phyloP scores from a whole-genome alignment of 92 coral and sea anemone genomes.

The Umimayanthus chanpuru region DNA sequence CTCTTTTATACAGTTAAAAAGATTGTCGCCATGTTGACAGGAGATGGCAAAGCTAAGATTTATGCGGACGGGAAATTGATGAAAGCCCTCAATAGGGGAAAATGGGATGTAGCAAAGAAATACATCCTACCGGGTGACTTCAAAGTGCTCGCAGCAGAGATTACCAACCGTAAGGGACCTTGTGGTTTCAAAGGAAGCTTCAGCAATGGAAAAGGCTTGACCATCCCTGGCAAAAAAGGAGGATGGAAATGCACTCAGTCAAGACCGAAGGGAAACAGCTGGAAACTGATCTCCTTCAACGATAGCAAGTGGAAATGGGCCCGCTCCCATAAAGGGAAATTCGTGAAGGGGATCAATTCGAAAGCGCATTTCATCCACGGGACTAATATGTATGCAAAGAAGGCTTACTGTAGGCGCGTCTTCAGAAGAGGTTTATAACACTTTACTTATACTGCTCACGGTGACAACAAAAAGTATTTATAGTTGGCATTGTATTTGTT shows the following conservation, averaged over 20 bases:
- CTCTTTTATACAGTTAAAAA: background rate
- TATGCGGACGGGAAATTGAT: constrained; percentile 17
- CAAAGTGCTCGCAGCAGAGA: background rate
- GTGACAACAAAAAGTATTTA: too few relatives aligned
- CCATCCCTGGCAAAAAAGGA: too few relatives aligned
- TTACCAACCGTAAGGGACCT: background rate
- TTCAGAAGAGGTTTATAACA: constrained; percentile 15
- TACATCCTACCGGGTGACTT: background rate
- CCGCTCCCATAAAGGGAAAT: background rate
- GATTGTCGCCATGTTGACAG: constrained; percentile 2
- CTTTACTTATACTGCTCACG: too few relatives aligned
- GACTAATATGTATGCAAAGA: background rate
- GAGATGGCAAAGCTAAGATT: background rate
- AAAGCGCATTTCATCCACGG: background rate
- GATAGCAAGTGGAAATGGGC: background rate
- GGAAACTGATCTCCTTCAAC: background rate
- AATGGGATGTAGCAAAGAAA: background rate
- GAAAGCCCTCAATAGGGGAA: background rate
- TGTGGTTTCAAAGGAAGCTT: background rate
- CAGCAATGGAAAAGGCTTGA: too few relatives aligned
- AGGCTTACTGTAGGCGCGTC: background rate
- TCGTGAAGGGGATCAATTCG: background rate
- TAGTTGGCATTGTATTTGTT: too few relatives aligned
- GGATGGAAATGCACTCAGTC: constrained; percentile 2
- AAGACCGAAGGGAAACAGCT: background rate